A percentile compares a stretch with the other conserved stretches of the same genome.
phyloP scores from a whole-genome alignment of 2,888 invertebrate species.

The Frankliniella intonsa region DNA sequence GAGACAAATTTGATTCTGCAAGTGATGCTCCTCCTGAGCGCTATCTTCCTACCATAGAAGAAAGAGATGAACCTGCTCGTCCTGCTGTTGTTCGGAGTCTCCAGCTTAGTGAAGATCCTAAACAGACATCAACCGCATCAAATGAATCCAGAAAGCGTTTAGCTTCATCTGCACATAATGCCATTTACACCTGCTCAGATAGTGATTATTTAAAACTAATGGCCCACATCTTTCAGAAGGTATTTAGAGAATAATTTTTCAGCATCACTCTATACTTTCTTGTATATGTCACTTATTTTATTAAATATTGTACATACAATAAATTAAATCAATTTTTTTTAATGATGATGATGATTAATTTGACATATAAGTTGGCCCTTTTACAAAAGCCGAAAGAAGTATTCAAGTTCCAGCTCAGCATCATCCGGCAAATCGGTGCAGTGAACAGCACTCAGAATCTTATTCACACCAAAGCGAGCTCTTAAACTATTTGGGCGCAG shows the following conservation, averaged over 20 bases:
- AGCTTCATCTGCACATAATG: neutral
- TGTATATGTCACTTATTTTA: neutral
- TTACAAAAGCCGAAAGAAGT: neutral
- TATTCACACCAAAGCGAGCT: slow-evolving; percentile 76
- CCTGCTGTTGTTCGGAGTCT: neutral
- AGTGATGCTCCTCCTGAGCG: neutral
- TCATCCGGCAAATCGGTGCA: slow-evolving; percentile 92
- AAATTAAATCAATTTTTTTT: no score
- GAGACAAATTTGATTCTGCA: neutral
- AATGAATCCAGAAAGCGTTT: neutral
- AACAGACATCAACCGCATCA: neutral
- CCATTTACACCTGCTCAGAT: neutral
- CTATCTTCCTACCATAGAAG: neutral
- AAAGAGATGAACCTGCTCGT: neutral
- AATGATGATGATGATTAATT: no score
- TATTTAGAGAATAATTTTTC: neutral
- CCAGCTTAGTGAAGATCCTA: neutral
- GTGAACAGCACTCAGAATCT: slow-evolving; percentile 83
- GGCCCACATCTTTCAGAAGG: neutral
- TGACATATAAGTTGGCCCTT: neutral
- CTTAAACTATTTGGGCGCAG: slow-evolving; percentile 78
- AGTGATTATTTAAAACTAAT: slow-evolving; percentile 12
- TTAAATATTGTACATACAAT: no score
- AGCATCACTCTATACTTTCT: neutral
- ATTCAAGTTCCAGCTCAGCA: slow-evolving; percentile 61